phyloP scores from a whole-genome alignment of 2,888 invertebrate genomes.

The Xylota segnis region DNA sequence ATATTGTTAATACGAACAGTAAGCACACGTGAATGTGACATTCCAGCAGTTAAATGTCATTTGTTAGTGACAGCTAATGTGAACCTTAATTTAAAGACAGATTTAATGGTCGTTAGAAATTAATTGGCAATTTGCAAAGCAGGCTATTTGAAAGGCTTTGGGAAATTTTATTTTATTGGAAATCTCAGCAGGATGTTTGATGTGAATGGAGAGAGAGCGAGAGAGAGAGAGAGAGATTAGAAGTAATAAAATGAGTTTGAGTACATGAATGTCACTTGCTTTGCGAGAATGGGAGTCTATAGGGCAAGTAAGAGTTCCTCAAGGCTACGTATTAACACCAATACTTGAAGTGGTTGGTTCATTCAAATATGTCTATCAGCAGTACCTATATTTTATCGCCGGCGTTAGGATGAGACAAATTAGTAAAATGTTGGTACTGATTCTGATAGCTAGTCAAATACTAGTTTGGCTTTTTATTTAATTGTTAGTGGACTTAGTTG shows the following conservation, averaged over 20 bases:
- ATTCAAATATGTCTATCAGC: too few species aligned
- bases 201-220: neutral
- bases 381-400: too few species aligned
- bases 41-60: constrained; percentile 11
- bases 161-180: neutral
- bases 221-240: too few species aligned
- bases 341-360: too few species aligned
- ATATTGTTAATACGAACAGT: neutral
- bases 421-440: too few species aligned
- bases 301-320: neutral
- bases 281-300: neutral
- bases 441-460: too few species aligned
- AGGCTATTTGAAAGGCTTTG: neutral
- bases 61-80: neutral
- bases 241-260: too few species aligned
- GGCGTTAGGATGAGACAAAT: too few species aligned
- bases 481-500: too few species aligned
- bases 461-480: too few species aligned
- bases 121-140: neutral
- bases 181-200: neutral
- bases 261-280: neutral
- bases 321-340: neutral
- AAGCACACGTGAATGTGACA: constrained; percentile 11
- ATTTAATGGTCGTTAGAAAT: neutral
- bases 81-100: neutral